These are phyloP conservation scores for Creontiades dilutus DNA, from an alignment of 2,888 invertebrate species.

Conservation along the genomic window DNA sequence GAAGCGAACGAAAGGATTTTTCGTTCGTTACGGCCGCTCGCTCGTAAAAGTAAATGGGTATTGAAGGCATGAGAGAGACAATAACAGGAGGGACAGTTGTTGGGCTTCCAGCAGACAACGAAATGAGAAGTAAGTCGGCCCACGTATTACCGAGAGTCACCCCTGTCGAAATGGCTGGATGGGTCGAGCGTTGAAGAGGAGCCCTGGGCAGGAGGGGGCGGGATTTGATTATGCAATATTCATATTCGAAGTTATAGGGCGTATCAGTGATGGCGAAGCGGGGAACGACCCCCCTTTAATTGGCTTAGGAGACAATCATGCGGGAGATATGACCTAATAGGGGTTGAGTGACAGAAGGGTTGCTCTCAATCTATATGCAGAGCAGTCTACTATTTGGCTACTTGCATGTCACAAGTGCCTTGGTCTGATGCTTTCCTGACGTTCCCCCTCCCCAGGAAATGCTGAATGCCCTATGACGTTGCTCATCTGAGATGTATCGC, in stretches of 20 bases:
- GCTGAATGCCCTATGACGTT: conserved; percentile 19
- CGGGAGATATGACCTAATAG: conserved; percentile 71
- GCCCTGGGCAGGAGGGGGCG: conserved; percentile 9
- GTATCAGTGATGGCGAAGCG: conserved; percentile 65
- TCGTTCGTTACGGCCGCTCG: neutral
- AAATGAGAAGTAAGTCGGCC: conserved; percentile 37
- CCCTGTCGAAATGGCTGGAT: conserved; percentile 28
- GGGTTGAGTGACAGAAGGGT: conserved; percentile 71
- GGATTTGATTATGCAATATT: conserved; percentile 70
- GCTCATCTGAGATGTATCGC: conserved; percentile 16
- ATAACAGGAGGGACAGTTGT: conserved; percentile 1
- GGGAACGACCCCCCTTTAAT: conserved; percentile 58
- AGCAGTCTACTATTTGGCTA: conserved; percentile 64
- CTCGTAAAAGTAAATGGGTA: neutral
- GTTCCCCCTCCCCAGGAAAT: neutral
- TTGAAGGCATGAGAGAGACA: neutral
- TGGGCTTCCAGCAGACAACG: conserved; percentile 1
- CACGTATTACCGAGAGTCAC: neutral
- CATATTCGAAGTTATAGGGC: conserved; percentile 69
- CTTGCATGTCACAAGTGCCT: conserved; percentile 54
- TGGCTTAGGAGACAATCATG: conserved; percentile 70
- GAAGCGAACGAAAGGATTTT: neutral
- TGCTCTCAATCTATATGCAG: conserved; percentile 70
- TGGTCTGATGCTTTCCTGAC: conserved; percentile 54
- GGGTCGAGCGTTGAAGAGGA: conserved; percentile 33